Base-by-base conservation (phyloP, 2,797 vertebrate species). In the Thripadectes ignobilis region DNA sequence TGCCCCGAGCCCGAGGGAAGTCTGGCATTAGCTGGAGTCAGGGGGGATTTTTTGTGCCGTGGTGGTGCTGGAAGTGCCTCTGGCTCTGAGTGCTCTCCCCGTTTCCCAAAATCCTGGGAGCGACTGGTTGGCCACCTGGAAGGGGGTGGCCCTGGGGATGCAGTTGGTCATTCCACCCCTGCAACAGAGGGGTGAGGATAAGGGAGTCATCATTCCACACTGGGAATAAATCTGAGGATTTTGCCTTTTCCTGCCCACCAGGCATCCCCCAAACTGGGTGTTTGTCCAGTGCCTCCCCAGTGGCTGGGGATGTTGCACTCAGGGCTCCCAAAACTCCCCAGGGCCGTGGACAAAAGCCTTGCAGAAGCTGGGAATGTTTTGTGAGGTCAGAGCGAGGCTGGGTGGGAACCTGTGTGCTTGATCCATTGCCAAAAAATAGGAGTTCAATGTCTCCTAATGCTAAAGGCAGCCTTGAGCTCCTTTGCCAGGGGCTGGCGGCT, bases 11-110 rank as follows among this genome's bases (percentile, higher is more conserved):
- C 22, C n/a, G 1, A 19, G 20, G 18, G 46, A 23, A 4, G 16
- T 15, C 46, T 65, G 23, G 16, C 3, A 0, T 3, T 13, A 12
- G 39, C 39, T 46, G 66, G 26, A 24, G 48, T 23, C 58, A 39
- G 46, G 0, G 34, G n/a, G 54, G 17, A 8, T 20, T 88, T 39
- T 73, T 34, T 1, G 1, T 19, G 72, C 19, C 1, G 0, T 1
- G 63, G 1, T 6, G 51, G 2, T 30, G 58, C 2, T 67, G 9
- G 2, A 15, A 54, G 43, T 30, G n/a, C 26, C 51, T 13, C 14
- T 23, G 43, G 22, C 9, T 29, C 10, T 41, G 80, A 24, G 5
- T 12, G 76, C 29, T 62, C 45, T 76, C 36, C 84, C 23, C 16
- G 9, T 7, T 23, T 61, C 65, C 6, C 26, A 3, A 0, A 0